Conservation (phyloP, 2,113 vertebrate genomes). For the Macheiramphus alcinus region DNA sequence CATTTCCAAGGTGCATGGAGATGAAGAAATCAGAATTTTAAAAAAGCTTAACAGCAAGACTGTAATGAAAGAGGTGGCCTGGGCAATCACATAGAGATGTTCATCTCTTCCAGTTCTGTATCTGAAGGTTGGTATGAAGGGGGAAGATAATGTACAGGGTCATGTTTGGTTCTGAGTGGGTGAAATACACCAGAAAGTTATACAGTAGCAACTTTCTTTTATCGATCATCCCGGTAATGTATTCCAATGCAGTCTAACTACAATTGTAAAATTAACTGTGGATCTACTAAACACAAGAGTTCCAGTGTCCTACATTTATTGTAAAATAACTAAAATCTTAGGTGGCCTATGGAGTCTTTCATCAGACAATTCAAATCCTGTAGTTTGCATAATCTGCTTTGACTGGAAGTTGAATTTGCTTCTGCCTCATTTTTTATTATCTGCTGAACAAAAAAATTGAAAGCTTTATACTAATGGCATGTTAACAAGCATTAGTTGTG, state of each 20-base stretch:
- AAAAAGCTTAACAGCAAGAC: background rate
- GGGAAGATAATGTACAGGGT: background rate
- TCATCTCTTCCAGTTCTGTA: background rate
- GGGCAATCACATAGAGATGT: background rate
- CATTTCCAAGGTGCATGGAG: background rate
- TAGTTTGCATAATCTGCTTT: background rate
- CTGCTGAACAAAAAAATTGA: background rate
- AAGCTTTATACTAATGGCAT: background rate
- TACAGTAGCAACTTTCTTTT: background rate
- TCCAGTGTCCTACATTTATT: background rate
- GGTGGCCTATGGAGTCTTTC: background rate
- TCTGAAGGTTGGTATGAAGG: background rate
- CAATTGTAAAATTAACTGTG: background rate
- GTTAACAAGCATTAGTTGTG: conserved; percentile 19
- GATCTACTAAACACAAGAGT: background rate
- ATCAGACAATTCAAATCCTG: background rate
- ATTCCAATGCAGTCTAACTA: background rate
- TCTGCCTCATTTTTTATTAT: background rate
- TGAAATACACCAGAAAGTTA: background rate
- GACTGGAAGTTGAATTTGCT: background rate
- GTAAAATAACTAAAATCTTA: background rate
- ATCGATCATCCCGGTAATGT: background rate
- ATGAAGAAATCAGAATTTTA: background rate
- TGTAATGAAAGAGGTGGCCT: background rate
- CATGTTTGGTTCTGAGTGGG: background rate